A percentile compares a stretch with the other conserved stretches of the same genome.
Evolutionary conservation across 2,797 vertebrate genomes (phyloP).

Genomic region (Tiaroga cobitis): DNA sequence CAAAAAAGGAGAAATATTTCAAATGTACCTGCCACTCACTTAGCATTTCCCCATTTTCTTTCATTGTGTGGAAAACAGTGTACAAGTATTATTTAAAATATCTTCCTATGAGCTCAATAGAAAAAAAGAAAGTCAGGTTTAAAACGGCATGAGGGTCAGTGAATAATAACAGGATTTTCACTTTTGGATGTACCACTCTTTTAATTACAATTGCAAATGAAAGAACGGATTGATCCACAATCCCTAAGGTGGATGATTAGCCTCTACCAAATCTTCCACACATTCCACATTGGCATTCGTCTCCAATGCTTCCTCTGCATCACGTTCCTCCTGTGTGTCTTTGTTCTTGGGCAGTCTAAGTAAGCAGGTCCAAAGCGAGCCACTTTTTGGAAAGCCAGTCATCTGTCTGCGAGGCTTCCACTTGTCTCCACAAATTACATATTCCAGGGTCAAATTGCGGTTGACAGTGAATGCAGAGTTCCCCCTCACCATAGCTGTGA

Average conservation of each 20-base stretch:
- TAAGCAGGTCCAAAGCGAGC: conserved; percentile 92
- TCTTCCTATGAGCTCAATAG: not conserved
- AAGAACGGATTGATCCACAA: conserved; percentile 17
- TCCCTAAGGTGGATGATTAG: conserved; percentile 15
- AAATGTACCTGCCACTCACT: not conserved
- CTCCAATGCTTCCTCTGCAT: conserved; percentile 61
- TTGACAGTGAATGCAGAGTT: conserved; percentile 92
- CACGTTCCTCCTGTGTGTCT: conserved; percentile 51
- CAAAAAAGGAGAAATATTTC: not conserved
- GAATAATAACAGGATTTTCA: not conserved
- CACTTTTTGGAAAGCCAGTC: conserved; percentile 89
- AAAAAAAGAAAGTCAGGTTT: not conserved
- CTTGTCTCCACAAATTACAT: conserved; percentile 77
- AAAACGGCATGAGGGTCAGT: not conserved
- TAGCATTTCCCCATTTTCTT: not conserved
- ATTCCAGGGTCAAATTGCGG: conserved; percentile 88
- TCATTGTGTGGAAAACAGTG: not conserved
- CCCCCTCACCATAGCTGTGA: conserved; percentile 85
- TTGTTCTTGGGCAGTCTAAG: conserved; percentile 82
- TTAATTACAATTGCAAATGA: not conserved
- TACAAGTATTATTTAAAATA: not conserved
- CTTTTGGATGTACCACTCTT: conserved; percentile 13
- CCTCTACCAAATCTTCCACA: conserved; percentile 47
- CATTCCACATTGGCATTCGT: conserved; percentile 37
- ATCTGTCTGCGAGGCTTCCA: conserved; percentile 89